Evolutionary conservation across 1,140 invertebrate species (phyloP), one percentile per base, ranked within the genome.

Genomic region (Neelides sp.): DNA sequence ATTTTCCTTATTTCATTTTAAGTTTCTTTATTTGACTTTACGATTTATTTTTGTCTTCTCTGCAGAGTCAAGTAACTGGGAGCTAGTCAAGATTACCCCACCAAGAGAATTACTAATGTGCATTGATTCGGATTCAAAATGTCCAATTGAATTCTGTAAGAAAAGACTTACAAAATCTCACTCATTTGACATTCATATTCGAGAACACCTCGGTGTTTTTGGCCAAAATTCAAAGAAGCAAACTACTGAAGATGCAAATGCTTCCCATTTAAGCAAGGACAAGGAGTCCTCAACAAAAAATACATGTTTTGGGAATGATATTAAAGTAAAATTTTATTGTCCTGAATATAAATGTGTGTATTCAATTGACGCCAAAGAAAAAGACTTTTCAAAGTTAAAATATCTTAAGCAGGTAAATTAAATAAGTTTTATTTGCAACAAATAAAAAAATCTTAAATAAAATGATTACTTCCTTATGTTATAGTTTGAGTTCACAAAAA

Each of bases 401-500:
- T 70, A 71, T 34, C 50, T 72, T 1, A 72, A 71, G 50, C 70
- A 72, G 64, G 70, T 71, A 51, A 51, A 51, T 48, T 40, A 4
- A 12, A 23, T 28, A 22, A 24, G 19, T 46, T 8, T 10, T 5
- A 40, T 37, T 22, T 4, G 2, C 4, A 13, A 43, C 8, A n/a
- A n/a, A n/a, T n/a, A n/a, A n/a, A n/a, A n/a, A n/a, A n/a, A 35
- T 48, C 22, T 39, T 17, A 12, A 34, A 13, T 39, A 20, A 20
- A 13, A 15, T 7, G 7, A 39, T 39, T 15, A 13, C 15, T 39
- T 39, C 15, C 8, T 13, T 20, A 39, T 24, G 13, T 47, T 20
- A 22, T 13, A 2, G 20, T 44, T n/a, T 23, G 22, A 15, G 36
- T 40, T 35, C 7, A n/a, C n/a, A n/a, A n/a, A n/a, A n/a, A n/a